A percentile compares a stretch with the other conserved stretches of the same genome.
Evolutionary conservation across 2,888 invertebrate genomes (phyloP).

Genomic region (Metacarcinus magister): DNA sequence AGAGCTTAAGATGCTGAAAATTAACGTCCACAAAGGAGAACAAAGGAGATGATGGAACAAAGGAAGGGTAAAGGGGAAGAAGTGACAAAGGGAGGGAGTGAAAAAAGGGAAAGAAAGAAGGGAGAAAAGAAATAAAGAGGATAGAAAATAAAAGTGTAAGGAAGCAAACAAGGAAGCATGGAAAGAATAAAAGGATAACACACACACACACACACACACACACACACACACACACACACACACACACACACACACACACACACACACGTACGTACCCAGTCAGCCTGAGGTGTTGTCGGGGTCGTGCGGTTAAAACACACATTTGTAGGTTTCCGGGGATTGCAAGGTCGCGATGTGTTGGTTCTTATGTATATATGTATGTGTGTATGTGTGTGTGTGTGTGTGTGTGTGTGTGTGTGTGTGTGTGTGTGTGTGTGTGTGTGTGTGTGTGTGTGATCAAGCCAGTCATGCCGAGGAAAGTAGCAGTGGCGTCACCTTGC

Average conservation of each 20-base stretch:
- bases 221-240: conserved; percentile 15
- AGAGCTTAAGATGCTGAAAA: background rate
- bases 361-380: conserved; percentile 16
- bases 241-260: conserved; percentile 26
- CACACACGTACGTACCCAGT: background rate
- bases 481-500: no score
- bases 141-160: background rate
- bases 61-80: background rate
- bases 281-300: background rate
- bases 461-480: no score
- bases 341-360: background rate
- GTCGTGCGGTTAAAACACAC: background rate
- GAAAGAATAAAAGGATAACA: background rate
- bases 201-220: conserved; percentile 26
- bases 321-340: background rate
- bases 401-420: no score
- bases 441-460: background rate
- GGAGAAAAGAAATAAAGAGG: background rate
- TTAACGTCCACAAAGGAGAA: background rate
- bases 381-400: background rate
- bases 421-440: background rate
- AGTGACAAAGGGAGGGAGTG: background rate
- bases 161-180: background rate
- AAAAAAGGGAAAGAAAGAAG: background rate
- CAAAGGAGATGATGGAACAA: background rate